Base-by-base conservation (phyloP, 2,888 invertebrate species). In the Pyrrhia umbra region DNA sequence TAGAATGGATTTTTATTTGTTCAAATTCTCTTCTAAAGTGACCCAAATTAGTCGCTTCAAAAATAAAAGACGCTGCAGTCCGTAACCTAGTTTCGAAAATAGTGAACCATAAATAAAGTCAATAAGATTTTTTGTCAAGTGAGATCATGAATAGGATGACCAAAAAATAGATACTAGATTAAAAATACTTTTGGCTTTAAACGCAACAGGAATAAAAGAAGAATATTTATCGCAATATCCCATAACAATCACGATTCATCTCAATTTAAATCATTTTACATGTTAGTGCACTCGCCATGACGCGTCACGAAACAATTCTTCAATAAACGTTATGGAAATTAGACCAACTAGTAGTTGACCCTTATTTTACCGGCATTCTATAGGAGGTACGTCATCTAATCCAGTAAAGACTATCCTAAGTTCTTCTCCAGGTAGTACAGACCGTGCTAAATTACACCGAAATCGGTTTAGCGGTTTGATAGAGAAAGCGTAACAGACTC, bases 31-130 rank as follows among this genome's bases (percentile, higher is more conserved):
- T 6, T 20, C 47, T 34, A 20, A 49, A 37, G 37, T 70, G 62
- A 63, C 70, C 69, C 52, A 45, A 70, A 66, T 70, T 58, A 43
- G 30, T 42, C 13, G 25, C 50, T 42, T 55, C 63, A 65, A 78
- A 75, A 76, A 71, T 79, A 79, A 75, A 70, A 57, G 40, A 16
- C 57, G 62, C n/a, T 68, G 57, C 60, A 40, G 43, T 62, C 67
- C 60, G 75, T 75, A 63, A 79, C 71, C 76, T 42, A 56, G 56
- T 69, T 75, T 61, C 50, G 5, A 25, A 70, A 71, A 62, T 68
- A 79, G 52, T 63, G 15, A 42, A 21, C 23, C 88, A 40, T 60
- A 71, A 62, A 73, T 8, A 47, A 27, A 40, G 18, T 13, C 37
- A 23, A 56, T 51, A 49, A 21, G 49, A 25, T 46, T 13, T n/a